Conservation (phyloP, 2,888 invertebrate species). For the Lumbricus terrestris region DNA sequence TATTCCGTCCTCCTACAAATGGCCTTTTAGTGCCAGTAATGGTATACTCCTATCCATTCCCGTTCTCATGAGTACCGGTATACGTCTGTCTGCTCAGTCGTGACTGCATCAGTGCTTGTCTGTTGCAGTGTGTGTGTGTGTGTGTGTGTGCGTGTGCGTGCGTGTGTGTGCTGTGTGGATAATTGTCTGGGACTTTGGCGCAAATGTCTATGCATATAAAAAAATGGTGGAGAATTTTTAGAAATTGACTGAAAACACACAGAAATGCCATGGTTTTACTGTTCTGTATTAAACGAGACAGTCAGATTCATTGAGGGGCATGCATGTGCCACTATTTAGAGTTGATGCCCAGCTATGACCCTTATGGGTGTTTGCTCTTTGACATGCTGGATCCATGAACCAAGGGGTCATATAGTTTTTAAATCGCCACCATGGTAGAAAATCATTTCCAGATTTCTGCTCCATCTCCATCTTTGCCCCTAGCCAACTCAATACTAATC, state of each 20-base stretch:
- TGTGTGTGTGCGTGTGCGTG: neutral
- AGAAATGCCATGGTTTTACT: neutral
- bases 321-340: too few species aligned
- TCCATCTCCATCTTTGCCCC: too few species aligned
- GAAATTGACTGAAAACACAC: neutral
- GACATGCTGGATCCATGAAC: too few species aligned
- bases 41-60: neutral
- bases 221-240: neutral
- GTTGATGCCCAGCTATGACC: too few species aligned
- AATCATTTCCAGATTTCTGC: too few species aligned
- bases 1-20: neutral
- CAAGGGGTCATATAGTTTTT: too few species aligned
- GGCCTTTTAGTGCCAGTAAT: neutral
- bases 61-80: neutral
- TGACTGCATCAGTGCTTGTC: neutral
- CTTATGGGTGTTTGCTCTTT: too few species aligned
- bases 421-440: too few species aligned
- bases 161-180: neutral
- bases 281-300: neutral
- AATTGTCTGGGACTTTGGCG: neutral
- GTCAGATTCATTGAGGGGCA: too few species aligned
- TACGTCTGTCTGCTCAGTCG: neutral
- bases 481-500: too few species aligned
- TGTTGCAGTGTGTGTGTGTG: neutral
- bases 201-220: neutral